Conservation (phyloP, 2,888 invertebrate genomes). For the Megalurothrips usitatus region DNA sequence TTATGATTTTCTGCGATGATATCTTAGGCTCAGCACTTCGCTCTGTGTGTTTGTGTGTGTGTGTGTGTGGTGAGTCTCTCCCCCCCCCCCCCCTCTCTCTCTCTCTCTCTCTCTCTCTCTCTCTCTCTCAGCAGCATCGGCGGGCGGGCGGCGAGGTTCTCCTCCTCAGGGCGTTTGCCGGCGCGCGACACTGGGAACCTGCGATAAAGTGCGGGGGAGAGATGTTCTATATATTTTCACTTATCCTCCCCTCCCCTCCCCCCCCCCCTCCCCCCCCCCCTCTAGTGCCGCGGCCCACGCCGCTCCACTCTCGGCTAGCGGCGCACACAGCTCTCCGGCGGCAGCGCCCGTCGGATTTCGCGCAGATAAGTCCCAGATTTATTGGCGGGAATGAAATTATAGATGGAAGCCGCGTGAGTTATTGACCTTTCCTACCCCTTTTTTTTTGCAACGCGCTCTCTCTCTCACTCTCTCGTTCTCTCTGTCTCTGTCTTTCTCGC, state of each 20-base stretch:
- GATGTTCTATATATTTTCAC: slow-evolving; percentile 19
- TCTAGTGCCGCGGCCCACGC: neutral
- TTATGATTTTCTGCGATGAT: no score
- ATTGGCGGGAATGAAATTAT: slow-evolving; percentile 20
- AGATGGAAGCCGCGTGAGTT: slow-evolving; percentile 4
- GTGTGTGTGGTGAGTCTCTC: no score
- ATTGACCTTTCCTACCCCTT: slow-evolving; percentile 5
- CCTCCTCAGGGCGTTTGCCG: neutral
- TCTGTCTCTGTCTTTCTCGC: no score
- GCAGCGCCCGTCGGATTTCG: neutral
- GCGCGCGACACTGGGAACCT: neutral
- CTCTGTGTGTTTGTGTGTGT: no score
- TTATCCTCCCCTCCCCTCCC: slow-evolving; percentile 2
- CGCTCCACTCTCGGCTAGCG: neutral
- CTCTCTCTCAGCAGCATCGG: neutral
- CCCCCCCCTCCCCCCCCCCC: neutral
- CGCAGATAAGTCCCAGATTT: slow-evolving; percentile 14
- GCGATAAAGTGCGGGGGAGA: neutral
- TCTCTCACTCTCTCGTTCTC: no score
- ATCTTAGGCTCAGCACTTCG: no score
- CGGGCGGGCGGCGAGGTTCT: neutral
- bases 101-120: no score
- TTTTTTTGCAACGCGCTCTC: no score
- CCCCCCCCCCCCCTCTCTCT: no score
- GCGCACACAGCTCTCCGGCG: neutral